Base-by-base conservation (phyloP, 2,797 vertebrate genomes). In the Rhinatrema bivittatum region DNA sequence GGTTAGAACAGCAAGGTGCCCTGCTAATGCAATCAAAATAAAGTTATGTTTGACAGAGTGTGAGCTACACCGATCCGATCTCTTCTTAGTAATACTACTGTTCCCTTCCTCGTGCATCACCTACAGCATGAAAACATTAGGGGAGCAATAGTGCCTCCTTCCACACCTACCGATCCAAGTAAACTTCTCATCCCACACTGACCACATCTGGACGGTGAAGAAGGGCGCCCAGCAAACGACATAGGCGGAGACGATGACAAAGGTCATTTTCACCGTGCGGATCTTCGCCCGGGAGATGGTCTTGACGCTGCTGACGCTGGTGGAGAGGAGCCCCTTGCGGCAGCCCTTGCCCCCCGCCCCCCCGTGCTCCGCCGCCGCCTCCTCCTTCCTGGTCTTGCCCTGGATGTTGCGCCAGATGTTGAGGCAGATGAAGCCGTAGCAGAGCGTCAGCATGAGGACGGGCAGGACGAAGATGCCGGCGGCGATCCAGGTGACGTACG, bases 401-500 rank as follows among this genome's bases (percentile, higher is more conserved):
- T 83, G 81, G 53, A 87, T 78, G 36, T 95, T 98, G 56, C 76
- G 81, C 89, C 94, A 86, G 45, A 98, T 94, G 68, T 70, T 93
- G 72, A 72, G 77, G 67, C 92, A 94, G 73, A 98, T 98, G 74
- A 94, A 93, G 18, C 93, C 87, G 50, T 98, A 97, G 68, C 91
- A 95, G 46, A 84, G 53, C 59, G 85, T 56, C 39, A 97, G 72
- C 36, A 91, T 80, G 40, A 82, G 19, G 39, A 97, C 89, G 0
- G 95, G 95, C 3, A 84, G 78, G 25, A 96, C 74, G 55, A 98
- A 98, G 70, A 98, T 88, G 42, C 88, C 77, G 15, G 81, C 74
- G 1, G 95, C 92, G 50, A 94, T 93, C 93, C 93, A 98, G 43
- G 93, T 98, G 70, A 98, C 78, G 52, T 98, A 98, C 20, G 93